These are phyloP conservation scores for Hippocampus guttulatus DNA, from an alignment of 2,113 vertebrate species.

Conservation along the genomic window DNA sequence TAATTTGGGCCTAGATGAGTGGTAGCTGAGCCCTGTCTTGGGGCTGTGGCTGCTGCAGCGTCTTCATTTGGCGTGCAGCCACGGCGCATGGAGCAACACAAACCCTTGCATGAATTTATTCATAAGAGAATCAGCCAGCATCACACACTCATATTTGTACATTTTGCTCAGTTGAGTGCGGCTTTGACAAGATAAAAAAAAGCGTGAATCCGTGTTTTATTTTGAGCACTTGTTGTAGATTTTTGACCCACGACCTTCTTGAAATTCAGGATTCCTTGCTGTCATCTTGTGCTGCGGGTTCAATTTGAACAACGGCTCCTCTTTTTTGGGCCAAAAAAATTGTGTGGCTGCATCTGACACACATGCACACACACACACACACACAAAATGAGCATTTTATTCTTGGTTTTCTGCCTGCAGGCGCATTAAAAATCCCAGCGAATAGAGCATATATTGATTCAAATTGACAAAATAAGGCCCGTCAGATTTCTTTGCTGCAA, in stretches of 20 bases:
- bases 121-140: not conserved
- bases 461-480: constrained; percentile 29
- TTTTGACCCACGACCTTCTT: constrained; percentile 41
- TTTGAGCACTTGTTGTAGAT: constrained; percentile 3
- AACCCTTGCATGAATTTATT: constrained; percentile 3
- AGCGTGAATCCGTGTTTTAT: not conserved
- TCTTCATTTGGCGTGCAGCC: constrained; percentile 20
- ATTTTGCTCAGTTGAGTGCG: not conserved
- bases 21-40: constrained; percentile 45
- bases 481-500: constrained; percentile 14
- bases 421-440: constrained; percentile 33
- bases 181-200: not conserved
- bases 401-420: constrained; percentile 18
- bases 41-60: constrained; percentile 38
- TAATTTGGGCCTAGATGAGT: constrained; percentile 62
- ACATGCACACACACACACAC: not conserved
- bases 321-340: not conserved
- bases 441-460: constrained; percentile 50
- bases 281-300: not conserved
- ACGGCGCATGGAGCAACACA: not conserved
- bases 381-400: constrained; percentile 55
- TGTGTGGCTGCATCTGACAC: not conserved
- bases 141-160: not conserved
- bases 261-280: not conserved
- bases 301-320: not conserved